Evolutionary conservation across 2,797 vertebrate species (phyloP).

Genomic region (Sparidentex hasta): DNA sequence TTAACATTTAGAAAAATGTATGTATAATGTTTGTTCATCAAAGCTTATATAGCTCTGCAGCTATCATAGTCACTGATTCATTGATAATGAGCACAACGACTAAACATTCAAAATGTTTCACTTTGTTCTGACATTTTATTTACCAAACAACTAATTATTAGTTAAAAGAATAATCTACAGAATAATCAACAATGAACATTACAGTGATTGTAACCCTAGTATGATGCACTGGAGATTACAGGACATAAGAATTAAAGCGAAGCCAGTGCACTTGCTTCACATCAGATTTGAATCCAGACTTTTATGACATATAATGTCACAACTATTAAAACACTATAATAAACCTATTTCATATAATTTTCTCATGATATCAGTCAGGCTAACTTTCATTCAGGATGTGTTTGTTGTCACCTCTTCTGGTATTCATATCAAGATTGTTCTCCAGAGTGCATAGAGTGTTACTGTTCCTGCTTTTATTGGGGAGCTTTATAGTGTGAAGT

Average conservation of each 20-base stretch:
- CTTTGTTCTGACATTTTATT: too few relatives aligned
- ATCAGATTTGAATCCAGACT: neutral
- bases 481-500: constrained; percentile 10
- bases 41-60: too few relatives aligned
- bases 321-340: neutral
- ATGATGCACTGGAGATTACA: neutral
- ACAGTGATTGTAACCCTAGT: neutral
- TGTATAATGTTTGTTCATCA: neutral
- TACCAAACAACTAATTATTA: too few relatives aligned
- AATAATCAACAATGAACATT: too few relatives aligned
- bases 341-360: neutral
- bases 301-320: neutral
- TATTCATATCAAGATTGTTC: neutral
- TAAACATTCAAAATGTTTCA: too few relatives aligned
- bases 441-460: neutral
- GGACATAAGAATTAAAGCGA: neutral
- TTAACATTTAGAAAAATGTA: neutral
- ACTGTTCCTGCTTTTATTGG: constrained; percentile 13
- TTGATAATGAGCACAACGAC: too few relatives aligned
- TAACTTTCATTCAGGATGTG: neutral
- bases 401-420: neutral
- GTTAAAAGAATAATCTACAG: too few relatives aligned
- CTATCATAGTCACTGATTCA: too few relatives aligned
- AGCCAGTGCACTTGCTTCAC: neutral
- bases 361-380: neutral